phyloP scores from a whole-genome alignment of 2,797 vertebrate species.

The Taeniopygia guttata region DNA sequence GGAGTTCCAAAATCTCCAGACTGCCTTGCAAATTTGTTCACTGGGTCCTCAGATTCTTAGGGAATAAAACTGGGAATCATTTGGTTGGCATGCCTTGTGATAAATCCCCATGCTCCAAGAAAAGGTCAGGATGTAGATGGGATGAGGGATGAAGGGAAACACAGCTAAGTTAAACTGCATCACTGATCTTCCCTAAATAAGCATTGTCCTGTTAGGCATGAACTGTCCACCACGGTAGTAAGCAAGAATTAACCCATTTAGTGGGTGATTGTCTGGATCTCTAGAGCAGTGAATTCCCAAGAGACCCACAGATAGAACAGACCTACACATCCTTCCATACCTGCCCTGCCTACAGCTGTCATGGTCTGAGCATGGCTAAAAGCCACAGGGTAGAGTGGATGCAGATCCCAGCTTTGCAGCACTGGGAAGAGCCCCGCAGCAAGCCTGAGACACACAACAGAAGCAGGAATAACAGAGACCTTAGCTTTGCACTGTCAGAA shows the following conservation, averaged over 20 bases:
- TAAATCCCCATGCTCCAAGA: background rate
- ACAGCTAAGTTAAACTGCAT: background rate
- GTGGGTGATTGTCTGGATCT: background rate
- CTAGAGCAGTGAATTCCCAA: background rate
- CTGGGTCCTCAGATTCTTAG: background rate
- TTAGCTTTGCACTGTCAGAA: background rate
- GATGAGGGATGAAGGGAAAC: background rate
- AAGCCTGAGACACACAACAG: background rate
- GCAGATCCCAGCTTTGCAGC: background rate
- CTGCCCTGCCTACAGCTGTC: background rate
- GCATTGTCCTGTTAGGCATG: background rate
- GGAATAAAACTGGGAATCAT: background rate
- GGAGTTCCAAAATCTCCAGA: background rate
- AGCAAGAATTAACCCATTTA: background rate
- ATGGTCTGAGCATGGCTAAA: fast-evolving
- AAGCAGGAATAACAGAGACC: background rate
- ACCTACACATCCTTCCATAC: background rate
- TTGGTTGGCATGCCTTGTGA: background rate
- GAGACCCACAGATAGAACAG: background rate
- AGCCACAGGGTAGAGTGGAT: background rate
- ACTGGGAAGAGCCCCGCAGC: background rate
- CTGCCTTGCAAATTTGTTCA: background rate
- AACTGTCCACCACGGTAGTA: background rate
- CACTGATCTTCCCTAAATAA: background rate
- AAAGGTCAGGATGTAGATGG: background rate